Conservation (phyloP, 2,888 invertebrate species). For the Ormyrus thymus region DNA sequence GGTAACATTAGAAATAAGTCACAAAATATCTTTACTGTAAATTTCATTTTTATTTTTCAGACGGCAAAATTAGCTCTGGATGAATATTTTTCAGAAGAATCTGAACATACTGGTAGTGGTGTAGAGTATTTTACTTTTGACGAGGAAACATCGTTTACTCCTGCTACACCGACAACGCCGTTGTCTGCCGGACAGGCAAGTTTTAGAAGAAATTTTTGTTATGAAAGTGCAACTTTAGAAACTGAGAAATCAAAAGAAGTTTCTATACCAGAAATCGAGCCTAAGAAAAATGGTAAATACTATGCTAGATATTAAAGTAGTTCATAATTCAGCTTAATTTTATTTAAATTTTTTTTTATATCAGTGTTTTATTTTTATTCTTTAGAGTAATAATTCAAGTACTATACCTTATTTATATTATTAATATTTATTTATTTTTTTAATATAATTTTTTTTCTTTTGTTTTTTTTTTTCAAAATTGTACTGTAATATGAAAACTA, state of each 20-base stretch:
- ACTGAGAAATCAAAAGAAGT: conserved; percentile 69
- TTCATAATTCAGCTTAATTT: no score
- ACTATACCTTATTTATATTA: neutral
- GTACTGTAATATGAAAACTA: neutral
- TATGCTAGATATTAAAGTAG: neutral
- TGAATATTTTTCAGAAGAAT: conserved; percentile 82
- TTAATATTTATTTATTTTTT: neutral
- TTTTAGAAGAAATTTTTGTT: conserved; percentile 63
- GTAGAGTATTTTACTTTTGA: conserved; percentile 71
- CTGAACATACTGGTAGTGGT: conserved; percentile 66
- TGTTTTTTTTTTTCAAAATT: neutral
- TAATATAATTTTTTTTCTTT: conserved; percentile 1
- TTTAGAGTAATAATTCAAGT: neutral
- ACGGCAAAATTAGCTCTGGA: conserved; percentile 91
- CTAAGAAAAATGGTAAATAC: conserved; percentile 63
- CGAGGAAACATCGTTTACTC: conserved; percentile 64
- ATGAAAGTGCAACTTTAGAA: conserved; percentile 68
- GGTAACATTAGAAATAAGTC: no score
- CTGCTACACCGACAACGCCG: conserved; percentile 60
- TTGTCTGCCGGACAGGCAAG: conserved; percentile 59
- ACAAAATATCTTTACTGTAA: no score
- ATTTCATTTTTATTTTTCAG: conserved; percentile 73
- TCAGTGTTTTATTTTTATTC: no score
- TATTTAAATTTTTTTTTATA: no score
- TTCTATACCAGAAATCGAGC: conserved; percentile 61